These are phyloP conservation scores for Eretmocerus hayati DNA, from an alignment of 2,888 invertebrate genomes.

Conservation along the genomic window DNA sequence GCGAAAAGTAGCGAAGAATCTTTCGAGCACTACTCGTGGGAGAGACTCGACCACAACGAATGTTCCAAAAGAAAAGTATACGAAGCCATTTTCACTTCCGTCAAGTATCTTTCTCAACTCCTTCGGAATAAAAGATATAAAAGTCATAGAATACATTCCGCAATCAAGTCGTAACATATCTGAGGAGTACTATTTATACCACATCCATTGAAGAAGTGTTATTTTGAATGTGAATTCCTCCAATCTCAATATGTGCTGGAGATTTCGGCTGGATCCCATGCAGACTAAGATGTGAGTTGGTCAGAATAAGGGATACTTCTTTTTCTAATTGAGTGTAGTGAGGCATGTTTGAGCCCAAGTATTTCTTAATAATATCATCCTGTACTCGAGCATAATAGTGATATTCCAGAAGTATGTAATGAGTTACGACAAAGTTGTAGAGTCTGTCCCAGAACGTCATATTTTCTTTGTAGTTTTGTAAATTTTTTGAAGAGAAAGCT, in stretches of 20 bases:
- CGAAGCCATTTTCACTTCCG: slow-evolving; percentile 32
- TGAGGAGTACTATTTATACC: too few relatives aligned
- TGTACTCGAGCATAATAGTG: slow-evolving; percentile 22
- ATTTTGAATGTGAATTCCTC: slow-evolving; percentile 48
- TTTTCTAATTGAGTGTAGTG: slow-evolving; percentile 28
- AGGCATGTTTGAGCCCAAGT: slow-evolving; percentile 27
- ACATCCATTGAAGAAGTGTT: slow-evolving; percentile 12
- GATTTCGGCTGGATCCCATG: slow-evolving; percentile 49
- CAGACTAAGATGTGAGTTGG: slow-evolving; percentile 53
- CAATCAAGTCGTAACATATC: too few relatives aligned
- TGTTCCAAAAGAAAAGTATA: slow-evolving; percentile 39
- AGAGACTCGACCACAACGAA: slow-evolving; percentile 36
- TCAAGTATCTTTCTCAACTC: slow-evolving; percentile 36
- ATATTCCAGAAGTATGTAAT: slow-evolving; percentile 13
- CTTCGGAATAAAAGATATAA: too few relatives aligned
- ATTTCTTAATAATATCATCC: slow-evolving; percentile 23
- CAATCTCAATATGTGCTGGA: slow-evolving; percentile 51
- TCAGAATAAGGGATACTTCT: slow-evolving; percentile 42
- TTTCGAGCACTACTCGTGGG: slow-evolving; percentile 23
- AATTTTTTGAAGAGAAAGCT: slow-evolving; percentile 23
- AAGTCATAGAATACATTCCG: too few relatives aligned
- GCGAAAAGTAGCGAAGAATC: slow-evolving; percentile 29
- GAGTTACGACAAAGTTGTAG: slow-evolving; percentile 4
- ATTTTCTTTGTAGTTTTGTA: not conserved
- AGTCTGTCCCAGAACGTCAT: slow-evolving; percentile 20